Evolutionary conservation across 2,113 vertebrate species (phyloP).

Genomic region (Gobiocypris rarus): DNA sequence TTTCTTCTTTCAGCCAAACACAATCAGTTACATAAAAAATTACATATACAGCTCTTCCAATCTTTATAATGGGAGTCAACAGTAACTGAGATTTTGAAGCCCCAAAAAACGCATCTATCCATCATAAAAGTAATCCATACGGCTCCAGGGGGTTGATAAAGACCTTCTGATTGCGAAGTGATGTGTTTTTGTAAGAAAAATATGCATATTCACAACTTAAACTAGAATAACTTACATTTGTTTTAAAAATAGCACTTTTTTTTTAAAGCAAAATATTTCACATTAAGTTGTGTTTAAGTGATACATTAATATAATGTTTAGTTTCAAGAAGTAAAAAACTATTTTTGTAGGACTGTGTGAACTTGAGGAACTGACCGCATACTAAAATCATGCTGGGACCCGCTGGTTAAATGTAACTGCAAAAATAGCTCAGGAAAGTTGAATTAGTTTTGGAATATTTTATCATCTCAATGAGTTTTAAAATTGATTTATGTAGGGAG

Average conservation of each 20-base stretch:
- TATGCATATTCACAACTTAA: too few relatives aligned
- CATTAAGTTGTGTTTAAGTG: background rate
- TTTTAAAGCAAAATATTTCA: too few relatives aligned
- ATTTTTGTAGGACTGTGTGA: background rate
- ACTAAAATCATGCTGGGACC: background rate
- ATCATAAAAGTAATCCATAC: too few relatives aligned
- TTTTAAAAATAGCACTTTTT: background rate
- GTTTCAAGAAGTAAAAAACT: background rate
- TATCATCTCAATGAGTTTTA: background rate
- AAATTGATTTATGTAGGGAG: background rate
- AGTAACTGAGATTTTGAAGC: too few relatives aligned
- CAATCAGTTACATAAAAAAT: too few relatives aligned
- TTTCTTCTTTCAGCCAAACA: too few relatives aligned
- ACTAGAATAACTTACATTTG: background rate
- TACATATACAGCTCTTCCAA: too few relatives aligned
- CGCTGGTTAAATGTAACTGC: background rate
- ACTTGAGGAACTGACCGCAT: background rate
- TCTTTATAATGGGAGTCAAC: too few relatives aligned
- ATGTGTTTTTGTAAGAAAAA: too few relatives aligned
- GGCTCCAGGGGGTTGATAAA: too few relatives aligned
- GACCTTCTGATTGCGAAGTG: too few relatives aligned
- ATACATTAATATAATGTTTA: background rate
- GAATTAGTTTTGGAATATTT: background rate
- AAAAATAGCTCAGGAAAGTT: background rate
- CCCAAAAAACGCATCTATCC: too few relatives aligned